Base-by-base conservation (phyloP, 2,113 vertebrate genomes). In the Spizaetus ornatus region DNA sequence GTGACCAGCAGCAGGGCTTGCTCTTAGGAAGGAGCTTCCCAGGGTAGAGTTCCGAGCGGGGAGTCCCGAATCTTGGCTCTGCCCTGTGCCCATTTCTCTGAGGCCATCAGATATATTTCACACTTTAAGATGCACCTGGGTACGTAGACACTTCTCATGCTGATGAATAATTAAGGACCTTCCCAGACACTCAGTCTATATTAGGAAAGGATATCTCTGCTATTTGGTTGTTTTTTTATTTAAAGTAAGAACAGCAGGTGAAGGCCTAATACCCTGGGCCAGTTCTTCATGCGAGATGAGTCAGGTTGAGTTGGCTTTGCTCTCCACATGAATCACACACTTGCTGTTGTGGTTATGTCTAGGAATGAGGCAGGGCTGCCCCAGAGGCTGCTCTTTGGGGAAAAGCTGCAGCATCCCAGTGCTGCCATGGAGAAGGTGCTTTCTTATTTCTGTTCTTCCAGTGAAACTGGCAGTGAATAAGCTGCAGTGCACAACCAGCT, bases 1-100 rank as follows among this genome's bases (percentile, higher is more conserved):
- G 67, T 31, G 34, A 73, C 10, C 20, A 70, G 26, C 34, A 52
- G 42, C 47, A 66, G 42, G 38, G 23, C 23, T 74, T 55, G 19
- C 13, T 65, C 38, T 56, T 32, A 50, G 36, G 34, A 83, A 72
- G 25, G 21, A 55, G 48, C 13, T 15, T 76, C 40, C 11, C 32
- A 71, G 38, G 59, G 43, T 5, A 71, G 36, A 59, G 25, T 65
- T 65, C 29, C 43, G 40, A 73, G 59, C 15, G 42, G 31, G 7
- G 34, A 80, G 55, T 91, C 25, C 7, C 1, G 0, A 40, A 73
- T 40, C 48, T 77, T 0, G 0, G 21, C 40, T 91, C 23, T 90
- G 52, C n/a, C n/a, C n/a, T 63, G 16, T 85, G 48, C 34, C 50
- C 18, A 11, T 59, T 78, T 72, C 53, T 74, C 52, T 73, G 43